Conservation (phyloP, 2,888 invertebrate species). For the Ornithoptera priamus region DNA sequence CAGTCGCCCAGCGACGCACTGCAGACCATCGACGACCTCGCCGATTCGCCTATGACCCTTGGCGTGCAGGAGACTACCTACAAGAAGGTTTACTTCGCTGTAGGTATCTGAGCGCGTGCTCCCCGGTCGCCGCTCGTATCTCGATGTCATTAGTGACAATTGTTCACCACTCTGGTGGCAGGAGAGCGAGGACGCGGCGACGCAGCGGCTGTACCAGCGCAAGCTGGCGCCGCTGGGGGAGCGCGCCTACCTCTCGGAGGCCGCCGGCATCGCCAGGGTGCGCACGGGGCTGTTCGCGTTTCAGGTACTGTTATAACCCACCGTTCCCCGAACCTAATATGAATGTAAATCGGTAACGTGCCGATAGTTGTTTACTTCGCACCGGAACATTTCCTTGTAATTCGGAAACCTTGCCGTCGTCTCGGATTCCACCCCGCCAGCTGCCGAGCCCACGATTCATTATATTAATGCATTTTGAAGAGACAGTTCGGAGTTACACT, state of each 20-base stretch:
- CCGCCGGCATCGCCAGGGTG: slow-evolving; percentile 77
- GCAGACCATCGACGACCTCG: slow-evolving; percentile 75
- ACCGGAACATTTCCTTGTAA: too few species aligned
- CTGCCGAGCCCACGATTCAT: too few species aligned
- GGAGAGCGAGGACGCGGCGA: slow-evolving; percentile 78
- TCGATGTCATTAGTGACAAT: too few species aligned
- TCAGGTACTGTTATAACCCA: slow-evolving; percentile 53
- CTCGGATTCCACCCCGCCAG: too few species aligned
- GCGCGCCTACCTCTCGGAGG: slow-evolving; percentile 72
- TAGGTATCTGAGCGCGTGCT: slow-evolving; percentile 37
- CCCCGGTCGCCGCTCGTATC: too few species aligned
- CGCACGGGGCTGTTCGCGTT: slow-evolving; percentile 80
- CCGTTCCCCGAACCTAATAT: too few species aligned
- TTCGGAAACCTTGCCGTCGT: too few species aligned
- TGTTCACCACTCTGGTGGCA: slow-evolving; percentile 36
- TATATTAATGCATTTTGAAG: too few species aligned
- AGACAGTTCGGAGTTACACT: too few species aligned
- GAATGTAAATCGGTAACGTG: too few species aligned
- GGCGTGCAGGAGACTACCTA: slow-evolving; percentile 82
- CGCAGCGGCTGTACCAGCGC: slow-evolving; percentile 72
- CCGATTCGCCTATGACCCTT: slow-evolving; percentile 76
- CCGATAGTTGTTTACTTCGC: too few species aligned
- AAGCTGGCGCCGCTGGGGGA: slow-evolving; percentile 80
- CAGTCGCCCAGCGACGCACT: slow-evolving; percentile 82
- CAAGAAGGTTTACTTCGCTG: slow-evolving; percentile 79